Evolutionary conservation across 2,113 vertebrate species (phyloP).

Genomic region (Otus sunia): DNA sequence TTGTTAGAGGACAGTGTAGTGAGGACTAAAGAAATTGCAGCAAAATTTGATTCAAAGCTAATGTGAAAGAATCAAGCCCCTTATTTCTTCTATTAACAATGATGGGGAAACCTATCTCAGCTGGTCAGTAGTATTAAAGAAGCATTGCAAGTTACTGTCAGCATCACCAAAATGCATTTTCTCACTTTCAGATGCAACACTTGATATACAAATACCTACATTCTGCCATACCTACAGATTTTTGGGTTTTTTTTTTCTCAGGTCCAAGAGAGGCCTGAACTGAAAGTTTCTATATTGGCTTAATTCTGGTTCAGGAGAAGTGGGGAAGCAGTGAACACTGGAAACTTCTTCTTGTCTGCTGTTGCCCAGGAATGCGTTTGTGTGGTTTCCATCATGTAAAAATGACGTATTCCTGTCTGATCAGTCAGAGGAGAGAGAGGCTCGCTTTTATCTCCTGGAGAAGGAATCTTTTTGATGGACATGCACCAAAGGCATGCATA

Average conservation of each 20-base stretch:
- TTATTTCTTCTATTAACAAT: neutral
- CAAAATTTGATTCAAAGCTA: neutral
- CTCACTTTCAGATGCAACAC: neutral
- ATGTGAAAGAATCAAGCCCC: neutral
- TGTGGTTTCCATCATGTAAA: neutral
- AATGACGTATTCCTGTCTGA: neutral
- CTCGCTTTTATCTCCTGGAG: neutral
- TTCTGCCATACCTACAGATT: too few relatives aligned
- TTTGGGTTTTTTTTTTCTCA: neutral
- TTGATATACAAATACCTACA: too few relatives aligned
- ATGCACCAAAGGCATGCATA: neutral
- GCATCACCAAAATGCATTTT: neutral
- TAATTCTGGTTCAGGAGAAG: neutral
- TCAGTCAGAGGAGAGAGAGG: neutral
- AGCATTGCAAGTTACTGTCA: neutral
- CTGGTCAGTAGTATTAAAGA: neutral
- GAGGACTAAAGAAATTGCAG: neutral
- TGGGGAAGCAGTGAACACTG: neutral
- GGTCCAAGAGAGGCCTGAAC: neutral
- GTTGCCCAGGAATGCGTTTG: neutral
- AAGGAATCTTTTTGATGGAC: slow-evolving; percentile 13
- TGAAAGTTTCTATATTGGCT: neutral
- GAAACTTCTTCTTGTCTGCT: neutral
- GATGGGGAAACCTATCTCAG: neutral
- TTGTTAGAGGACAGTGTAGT: neutral